These are phyloP conservation scores for Callyntrura guangdongensis DNA, from an alignment of 2,888 invertebrate genomes.

Conservation along the genomic window DNA sequence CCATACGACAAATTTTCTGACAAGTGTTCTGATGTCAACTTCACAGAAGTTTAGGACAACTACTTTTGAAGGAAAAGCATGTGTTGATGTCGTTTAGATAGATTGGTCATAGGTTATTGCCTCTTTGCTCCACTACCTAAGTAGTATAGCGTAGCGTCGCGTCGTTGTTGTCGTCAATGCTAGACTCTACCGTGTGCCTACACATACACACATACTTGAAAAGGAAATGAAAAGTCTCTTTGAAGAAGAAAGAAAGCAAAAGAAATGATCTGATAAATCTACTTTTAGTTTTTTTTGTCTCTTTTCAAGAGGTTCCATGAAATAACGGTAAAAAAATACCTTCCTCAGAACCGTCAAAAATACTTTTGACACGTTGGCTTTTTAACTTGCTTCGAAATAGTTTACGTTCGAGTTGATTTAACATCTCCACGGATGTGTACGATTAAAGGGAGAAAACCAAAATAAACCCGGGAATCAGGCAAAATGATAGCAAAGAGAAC, in stretches of 20 bases:
- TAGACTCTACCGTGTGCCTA: neutral
- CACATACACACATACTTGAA: neutral
- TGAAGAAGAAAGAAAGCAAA: constrained; percentile 1
- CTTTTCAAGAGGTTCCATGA: neutral
- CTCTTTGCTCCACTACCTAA: constrained; percentile 30
- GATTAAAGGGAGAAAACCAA: neutral
- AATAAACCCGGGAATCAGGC: neutral
- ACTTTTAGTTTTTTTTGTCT: constrained; percentile 23
- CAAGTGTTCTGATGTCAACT: constrained; percentile 74
- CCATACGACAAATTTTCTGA: constrained; percentile 73
- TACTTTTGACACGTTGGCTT: constrained; percentile 1
- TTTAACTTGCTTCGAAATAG: too few relatives aligned
- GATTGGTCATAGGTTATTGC: constrained; percentile 65
- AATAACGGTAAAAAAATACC: neutral
- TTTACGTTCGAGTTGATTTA: constrained; percentile 17
- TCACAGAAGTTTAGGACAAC: constrained; percentile 66
- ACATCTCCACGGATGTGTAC: neutral
- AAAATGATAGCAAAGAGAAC: neutral
- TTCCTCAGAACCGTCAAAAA: constrained; percentile 9
- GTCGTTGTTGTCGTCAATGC: neutral
- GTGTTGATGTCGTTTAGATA: constrained; percentile 74
- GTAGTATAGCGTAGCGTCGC: too few relatives aligned
- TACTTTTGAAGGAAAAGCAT: constrained; percentile 70
- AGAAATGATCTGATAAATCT: constrained; percentile 40
- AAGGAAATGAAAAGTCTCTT: neutral